These are phyloP conservation scores for Channa striata DNA, from an alignment of 2,797 vertebrate genomes.

Conservation along the genomic window DNA sequence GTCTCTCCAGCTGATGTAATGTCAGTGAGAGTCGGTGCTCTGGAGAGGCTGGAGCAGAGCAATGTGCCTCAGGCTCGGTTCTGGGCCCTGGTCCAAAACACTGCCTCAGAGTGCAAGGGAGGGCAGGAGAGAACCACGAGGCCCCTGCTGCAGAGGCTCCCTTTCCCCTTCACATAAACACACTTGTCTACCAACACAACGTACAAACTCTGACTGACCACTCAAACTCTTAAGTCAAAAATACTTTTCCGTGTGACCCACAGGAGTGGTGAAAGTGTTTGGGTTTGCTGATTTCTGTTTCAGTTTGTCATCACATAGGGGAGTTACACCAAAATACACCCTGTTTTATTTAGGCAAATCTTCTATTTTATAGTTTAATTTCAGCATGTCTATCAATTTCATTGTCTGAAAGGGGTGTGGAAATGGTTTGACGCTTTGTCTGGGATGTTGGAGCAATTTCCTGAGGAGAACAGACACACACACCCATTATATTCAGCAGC, in stretches of 20 bases:
- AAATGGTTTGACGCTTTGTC: constrained; percentile 58
- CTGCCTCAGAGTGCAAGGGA: constrained; percentile 81
- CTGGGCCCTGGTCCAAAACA: constrained; percentile 87
- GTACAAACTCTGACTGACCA: constrained; percentile 8
- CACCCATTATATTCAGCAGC: constrained; percentile 72
- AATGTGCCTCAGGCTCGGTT: constrained; percentile 82
- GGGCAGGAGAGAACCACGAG: constrained; percentile 78
- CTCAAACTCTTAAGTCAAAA: constrained; percentile 55
- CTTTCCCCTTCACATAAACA: constrained; percentile 54
- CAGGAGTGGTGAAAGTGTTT: constrained; percentile 10
- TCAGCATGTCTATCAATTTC: constrained; percentile 31
- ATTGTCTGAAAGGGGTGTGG: constrained; percentile 55
- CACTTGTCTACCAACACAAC: constrained; percentile 55
- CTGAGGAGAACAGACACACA: constrained; percentile 71
- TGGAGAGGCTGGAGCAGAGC: constrained; percentile 77
- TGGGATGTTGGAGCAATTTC: constrained; percentile 72
- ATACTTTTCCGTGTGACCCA: constrained; percentile 55
- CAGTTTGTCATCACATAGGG: neutral
- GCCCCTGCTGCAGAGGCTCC: constrained; percentile 63
- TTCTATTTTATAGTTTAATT: constrained; percentile 39
- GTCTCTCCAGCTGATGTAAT: constrained; percentile 78
- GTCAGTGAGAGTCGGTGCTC: constrained; percentile 71
- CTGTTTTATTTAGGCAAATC: neutral
- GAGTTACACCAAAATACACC: neutral
- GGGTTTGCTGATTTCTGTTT: neutral